phyloP scores from a whole-genome alignment of 2,888 invertebrate species.

The Epinotia bilunana region DNA sequence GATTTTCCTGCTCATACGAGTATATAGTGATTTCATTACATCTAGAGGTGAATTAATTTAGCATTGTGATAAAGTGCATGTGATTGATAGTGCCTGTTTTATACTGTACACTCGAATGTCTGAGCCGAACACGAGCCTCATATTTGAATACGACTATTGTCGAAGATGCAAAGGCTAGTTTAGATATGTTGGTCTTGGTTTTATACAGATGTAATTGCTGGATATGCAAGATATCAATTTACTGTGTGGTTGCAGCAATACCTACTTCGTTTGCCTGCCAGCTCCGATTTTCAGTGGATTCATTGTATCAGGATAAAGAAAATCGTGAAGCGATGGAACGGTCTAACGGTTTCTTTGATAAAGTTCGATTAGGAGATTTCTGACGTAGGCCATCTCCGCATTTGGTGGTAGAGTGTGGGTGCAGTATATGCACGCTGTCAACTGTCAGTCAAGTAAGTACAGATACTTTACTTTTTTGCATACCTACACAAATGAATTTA shows the following conservation, averaged over 20 bases:
- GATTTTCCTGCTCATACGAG: neutral
- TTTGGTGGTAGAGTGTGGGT: too few relatives aligned
- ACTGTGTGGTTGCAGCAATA: too few relatives aligned
- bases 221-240: neutral
- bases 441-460: too few relatives aligned
- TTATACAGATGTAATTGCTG: neutral
- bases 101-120: too few relatives aligned
- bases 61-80: neutral
- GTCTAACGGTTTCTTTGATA: neutral
- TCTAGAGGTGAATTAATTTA: neutral
- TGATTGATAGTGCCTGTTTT: neutral
- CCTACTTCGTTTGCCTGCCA: too few relatives aligned
- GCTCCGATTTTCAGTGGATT: neutral
- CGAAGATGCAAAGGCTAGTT: too few relatives aligned
- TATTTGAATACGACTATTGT: neutral
- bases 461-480: too few relatives aligned
- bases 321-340: neutral
- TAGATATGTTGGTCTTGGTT: neutral
- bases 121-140: too few relatives aligned
- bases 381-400: neutral
- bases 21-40: neutral
- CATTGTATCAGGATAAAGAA: neutral
- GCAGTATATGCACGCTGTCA: too few relatives aligned
- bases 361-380: neutral
- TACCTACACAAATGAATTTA: too few relatives aligned